Evolutionary conservation across 1,140 invertebrate species (phyloP), one percentile per base, ranked within the genome.

Genomic region (Sesamia nonagrioides): DNA sequence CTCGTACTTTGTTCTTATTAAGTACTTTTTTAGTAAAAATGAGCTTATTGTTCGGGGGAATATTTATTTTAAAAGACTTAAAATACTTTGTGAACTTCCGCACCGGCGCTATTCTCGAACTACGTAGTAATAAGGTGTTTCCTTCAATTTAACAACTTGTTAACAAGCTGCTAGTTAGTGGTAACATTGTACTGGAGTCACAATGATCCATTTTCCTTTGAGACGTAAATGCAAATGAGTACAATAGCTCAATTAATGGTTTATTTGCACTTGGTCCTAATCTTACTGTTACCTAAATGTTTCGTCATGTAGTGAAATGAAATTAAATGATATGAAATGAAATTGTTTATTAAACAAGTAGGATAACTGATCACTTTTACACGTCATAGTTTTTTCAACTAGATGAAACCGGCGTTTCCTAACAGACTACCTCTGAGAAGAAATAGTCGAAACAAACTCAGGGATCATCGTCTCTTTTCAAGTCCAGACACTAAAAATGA

Each of bases 21-120:
- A 68, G 63, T 50, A 40, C 42, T 11, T 77, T 56, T 50, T n/a
- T 18, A 42, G 7, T 66, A 42, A 66, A 66, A 66, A 66, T 58
- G 11, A 45, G 61, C 40, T 40, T 40, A 35, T 63, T 63, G 60
- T 40, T 63, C 35, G 11, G 40, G 11, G 13, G 37, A 66, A 66
- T 66, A 42, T 66, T 66, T 27, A 27, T 27, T 27, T 27, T 66
- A 18, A 66, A 21, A n/a, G 3, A 42, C 42, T 66, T 66, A 66
- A 63, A 63, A 42, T 15, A 11, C 35, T 63, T 40, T 63, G 35
- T 40, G 9, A 63, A 61, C 33, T 63, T 58, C 21, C 3, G 54
- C n/a, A 66, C n/a, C 5, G 0, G 8, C 21, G 11, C 35, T 18
- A 37, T 45, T 21, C 9, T 18, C 0, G 2, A 58, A 15, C 17